Evolutionary conservation across 2,888 invertebrate genomes (phyloP), one percentile per base, ranked within the genome.

Genomic region (Xylota segnis): DNA sequence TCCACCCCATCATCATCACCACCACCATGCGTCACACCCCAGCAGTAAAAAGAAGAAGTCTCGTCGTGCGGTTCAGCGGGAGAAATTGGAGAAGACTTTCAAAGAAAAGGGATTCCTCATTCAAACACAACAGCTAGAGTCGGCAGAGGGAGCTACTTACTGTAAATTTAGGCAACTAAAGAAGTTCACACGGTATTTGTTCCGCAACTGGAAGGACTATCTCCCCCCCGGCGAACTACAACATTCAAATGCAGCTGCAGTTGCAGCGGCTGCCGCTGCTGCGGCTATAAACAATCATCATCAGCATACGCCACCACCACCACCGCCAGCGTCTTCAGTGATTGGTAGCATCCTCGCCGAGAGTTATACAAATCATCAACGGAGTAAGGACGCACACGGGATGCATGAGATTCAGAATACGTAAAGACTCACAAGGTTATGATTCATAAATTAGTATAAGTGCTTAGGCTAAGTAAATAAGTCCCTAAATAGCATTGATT

Each of bases 131-230:
- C 98, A 98, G 90, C 92, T 98, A 65, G 97, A 98, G 90, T 97
- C 97, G 0, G 97, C 98, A 0, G 98, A 98, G 90, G 98, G 98
- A 0, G 97, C 98, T 0, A 98, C 98, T 0, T 98, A 98, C 90
- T 98, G 98, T 92, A 98, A 98, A 91, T 98, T 98, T 90, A 93
- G 98, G 58, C 98, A 98, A 90, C 93, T 98, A 29, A 94, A 97
- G 87, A 98, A 98, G 91, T 98, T 98, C 90, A 98, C 98, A 0
- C 94, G 98, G 66, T 98, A 98, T 90, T 93, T 98, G 87, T 97
- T 98, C 89, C 94, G 98, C 89, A 97, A 97, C 90, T 98, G 98
- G 98, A 97, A 97, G 92, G 97, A 98, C 90, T 97, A 98, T 90
- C 93, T 98, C 43, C 97, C 97, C 0, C 97, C 96, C 0, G 96